Evolutionary conservation across 2,113 vertebrate genomes (phyloP), one percentile per base, ranked within the genome.

Genomic region (Pelvicachromis taeniatus): DNA sequence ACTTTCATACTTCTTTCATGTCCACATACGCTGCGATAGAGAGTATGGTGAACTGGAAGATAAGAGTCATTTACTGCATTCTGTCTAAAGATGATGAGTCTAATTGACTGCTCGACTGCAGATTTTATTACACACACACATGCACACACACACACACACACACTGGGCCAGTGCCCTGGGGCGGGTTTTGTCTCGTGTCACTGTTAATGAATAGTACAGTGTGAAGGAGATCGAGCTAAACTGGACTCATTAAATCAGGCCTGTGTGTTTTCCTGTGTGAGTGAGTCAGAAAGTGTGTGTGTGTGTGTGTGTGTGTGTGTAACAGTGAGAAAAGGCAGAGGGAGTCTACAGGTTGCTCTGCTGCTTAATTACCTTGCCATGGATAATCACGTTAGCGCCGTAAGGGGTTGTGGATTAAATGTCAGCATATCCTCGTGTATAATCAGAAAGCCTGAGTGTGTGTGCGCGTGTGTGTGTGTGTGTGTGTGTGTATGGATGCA

Each of bases 281-380:
- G 79, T 59, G 68, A 78, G 55, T 85, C n/a, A 40, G 26, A 56
- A 23, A 42, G 35, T 33, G 10, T 48, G 58, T 48, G 68, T 45
- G 35, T 21, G 65, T 54, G 48, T 33, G 35, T 21, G 65, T 54
- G 48, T 33, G 53, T 29, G 79, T 55, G 53, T 45, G 55, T 80
- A 68, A 77, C 53, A 59, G 52, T 26, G 35, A 77, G 10, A 23
- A 40, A 17, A 50, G 9, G 40, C 29, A 61, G 53, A 77, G 16
- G 19, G 58, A 83, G 80, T 77, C 87, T 77, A 88, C 91, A 88
- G 89, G 88, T 92, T 85, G 80, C 52, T 83, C 63, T 90, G 87
- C 87, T 88, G 82, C 79, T 84, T 94, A 94, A 94, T 95, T 93
- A 93, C 85, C 88, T 91, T 87, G 85, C 90, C 82, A 65, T 88